These are phyloP conservation scores for Eurois occulta DNA, from an alignment of 2,888 invertebrate genomes.

Conservation along the genomic window DNA sequence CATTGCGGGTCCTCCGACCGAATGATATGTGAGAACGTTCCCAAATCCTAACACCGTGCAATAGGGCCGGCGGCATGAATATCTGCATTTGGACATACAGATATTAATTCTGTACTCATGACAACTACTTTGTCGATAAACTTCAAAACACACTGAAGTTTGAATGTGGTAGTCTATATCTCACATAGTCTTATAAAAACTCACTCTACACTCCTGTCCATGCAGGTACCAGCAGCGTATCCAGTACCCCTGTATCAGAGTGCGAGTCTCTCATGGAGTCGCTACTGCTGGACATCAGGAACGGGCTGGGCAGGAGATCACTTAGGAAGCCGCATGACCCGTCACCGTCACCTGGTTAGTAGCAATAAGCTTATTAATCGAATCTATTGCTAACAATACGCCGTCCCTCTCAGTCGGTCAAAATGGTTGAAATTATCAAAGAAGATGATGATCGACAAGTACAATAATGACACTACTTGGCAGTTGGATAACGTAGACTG, in stretches of 20 bases:
- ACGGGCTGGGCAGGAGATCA: conserved; percentile 91
- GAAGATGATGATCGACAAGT: neutral
- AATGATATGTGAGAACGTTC: neutral
- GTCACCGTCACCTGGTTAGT: conserved; percentile 85
- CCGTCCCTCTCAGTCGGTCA: neutral
- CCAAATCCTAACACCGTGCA: neutral
- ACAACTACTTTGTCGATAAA: neutral
- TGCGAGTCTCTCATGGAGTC: conserved; percentile 94
- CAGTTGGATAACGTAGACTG: neutral
- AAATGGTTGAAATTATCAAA: neutral
- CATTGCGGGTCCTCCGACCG: neutral
- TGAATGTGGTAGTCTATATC: neutral
- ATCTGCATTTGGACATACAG: neutral
- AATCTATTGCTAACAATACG: neutral
- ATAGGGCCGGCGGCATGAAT: neutral
- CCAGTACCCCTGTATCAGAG: conserved; percentile 94
- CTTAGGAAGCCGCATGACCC: conserved; percentile 81
- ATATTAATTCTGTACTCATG: neutral
- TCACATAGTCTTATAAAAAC: neutral
- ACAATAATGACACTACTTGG: too few relatives aligned
- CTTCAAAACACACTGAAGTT: neutral
- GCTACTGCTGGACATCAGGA: conserved; percentile 93
- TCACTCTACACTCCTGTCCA: neutral
- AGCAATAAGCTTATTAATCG: neutral
- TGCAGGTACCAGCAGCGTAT: conserved; percentile 88